Evolutionary conservation across 1,140 invertebrate genomes (phyloP), one percentile per base, ranked within the genome.

Genomic region (Pectinophora gossypiella): DNA sequence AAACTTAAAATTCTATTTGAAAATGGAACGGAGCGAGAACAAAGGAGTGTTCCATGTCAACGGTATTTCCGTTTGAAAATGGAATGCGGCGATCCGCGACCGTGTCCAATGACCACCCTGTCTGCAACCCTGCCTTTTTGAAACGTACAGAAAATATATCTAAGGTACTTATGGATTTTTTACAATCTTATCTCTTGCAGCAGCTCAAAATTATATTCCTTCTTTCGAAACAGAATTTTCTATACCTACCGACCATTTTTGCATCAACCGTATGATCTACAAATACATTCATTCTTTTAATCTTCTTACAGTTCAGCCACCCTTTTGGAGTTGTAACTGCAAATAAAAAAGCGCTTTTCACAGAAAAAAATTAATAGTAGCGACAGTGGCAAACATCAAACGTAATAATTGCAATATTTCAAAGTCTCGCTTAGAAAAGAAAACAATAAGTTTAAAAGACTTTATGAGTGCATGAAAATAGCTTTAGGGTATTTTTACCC

Each of bases 381-480:
- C 40, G 15, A 42, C 32, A 66, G 63, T 51, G 46, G 46, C 65
- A 71, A 70, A 72, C 74, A 74, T 72, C 70, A 82, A 79, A 79
- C 62, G 64, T 79, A 77, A 82, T 78, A 82, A 80, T 74, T 69
- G 62, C 67, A 68, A 79, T 82, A 79, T 68, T 68, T 82, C 78
- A 79, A 73, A 64, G 76, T 74, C 72, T 51, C 53, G 52, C 53
- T 61, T 59, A 71, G 64, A 73, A 76, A 82, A 77, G 70, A 72
- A 82, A 82, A 82, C 78, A 82, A 82, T 82, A 76, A 76, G 64
- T 76, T 77, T 70, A 55, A 76, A 79, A 79, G 77, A 76, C 62
- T 68, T 77, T 74, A 69, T 57, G 64, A 74, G 72, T 71, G 72
- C 69, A 77, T 76, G 64, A 72, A 77, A 80, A 73, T 81, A 53